These are phyloP conservation scores for Axinella damicornis DNA, from an alignment of 37 sponge, comb jelly and placozoan species.

Conservation along the genomic window DNA sequence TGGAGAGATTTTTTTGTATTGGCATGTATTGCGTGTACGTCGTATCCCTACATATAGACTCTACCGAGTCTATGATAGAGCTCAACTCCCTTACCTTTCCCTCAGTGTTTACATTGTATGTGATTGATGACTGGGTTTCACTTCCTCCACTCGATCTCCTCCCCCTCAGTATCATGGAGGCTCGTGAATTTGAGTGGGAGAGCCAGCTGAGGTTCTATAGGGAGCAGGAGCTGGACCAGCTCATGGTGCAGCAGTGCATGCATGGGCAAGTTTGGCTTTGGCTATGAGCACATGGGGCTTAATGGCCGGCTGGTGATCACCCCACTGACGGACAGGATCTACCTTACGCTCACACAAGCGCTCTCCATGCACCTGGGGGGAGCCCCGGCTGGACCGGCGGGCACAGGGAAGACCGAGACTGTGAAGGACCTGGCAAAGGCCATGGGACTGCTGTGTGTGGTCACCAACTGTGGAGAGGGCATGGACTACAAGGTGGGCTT, in stretches of 20 bases:
- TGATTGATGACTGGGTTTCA: too few species aligned
- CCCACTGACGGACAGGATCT: constrained; percentile 97
- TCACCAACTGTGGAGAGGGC: constrained; percentile 99
- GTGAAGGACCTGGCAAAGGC: constrained; percentile 99
- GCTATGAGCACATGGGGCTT: constrained; percentile 99
- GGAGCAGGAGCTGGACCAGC: constrained; percentile 90
- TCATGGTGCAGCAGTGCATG: constrained; percentile 92
- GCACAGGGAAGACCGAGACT: constrained; percentile 99
- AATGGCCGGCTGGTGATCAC: constrained; percentile 97
- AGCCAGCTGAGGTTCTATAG: constrained; percentile 99
- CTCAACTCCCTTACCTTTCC: too few species aligned
- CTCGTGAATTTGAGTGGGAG: constrained; percentile 99
- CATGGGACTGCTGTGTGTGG: constrained; percentile 97
- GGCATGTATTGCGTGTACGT: too few species aligned
- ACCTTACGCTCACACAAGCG: constrained; percentile 97
- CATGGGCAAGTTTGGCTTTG: constrained; percentile 96
- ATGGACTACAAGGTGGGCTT: constrained; percentile 94
- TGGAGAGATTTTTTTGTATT: too few species aligned
- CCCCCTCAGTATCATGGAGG: constrained; percentile 92
- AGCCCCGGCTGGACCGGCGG: constrained; percentile 99
- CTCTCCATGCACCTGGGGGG: constrained; percentile 97
- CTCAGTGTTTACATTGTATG: too few species aligned
- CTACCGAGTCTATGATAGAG: too few species aligned
- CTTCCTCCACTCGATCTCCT: too few species aligned
- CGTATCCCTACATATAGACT: too few species aligned